A percentile compares a stretch with the other conserved stretches of the same genome.
phyloP scores from a whole-genome alignment of 2,113 vertebrate species.

The Festucalex cinctus region DNA sequence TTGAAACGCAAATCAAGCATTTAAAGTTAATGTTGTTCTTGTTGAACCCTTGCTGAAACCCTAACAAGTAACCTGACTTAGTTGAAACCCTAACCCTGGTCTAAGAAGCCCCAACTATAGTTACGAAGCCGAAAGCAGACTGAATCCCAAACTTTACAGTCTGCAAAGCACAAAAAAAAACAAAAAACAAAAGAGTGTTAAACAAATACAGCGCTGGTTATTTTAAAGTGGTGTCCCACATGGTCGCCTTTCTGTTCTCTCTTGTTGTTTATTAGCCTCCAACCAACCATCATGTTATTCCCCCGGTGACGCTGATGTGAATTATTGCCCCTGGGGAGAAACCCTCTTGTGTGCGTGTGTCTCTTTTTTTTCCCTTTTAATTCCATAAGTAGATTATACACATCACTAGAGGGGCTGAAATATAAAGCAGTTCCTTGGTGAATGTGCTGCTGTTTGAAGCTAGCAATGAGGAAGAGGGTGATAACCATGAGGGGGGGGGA shows the following conservation, averaged over 20 bases:
- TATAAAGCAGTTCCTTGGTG: slow-evolving; percentile 16
- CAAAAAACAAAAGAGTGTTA: background rate
- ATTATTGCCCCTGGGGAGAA: slow-evolving; percentile 51
- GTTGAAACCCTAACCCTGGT: background rate
- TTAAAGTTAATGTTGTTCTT: no score
- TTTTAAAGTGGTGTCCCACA: slow-evolving; percentile 14
- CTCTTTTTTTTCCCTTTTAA: slow-evolving; percentile 8
- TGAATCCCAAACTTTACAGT: background rate
- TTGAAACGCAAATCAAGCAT: no score
- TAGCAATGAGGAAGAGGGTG: background rate
- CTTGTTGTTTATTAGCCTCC: slow-evolving; percentile 23
- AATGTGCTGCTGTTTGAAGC: background rate
- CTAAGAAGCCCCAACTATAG: background rate
- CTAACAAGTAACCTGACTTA: no score
- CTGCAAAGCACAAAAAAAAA: background rate
- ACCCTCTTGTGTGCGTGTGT: slow-evolving; percentile 20
- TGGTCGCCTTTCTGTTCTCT: background rate
- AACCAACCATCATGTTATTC: slow-evolving; percentile 20
- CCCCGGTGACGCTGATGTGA: slow-evolving; percentile 46
- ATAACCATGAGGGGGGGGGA: background rate
- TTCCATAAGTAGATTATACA: slow-evolving; percentile 47
- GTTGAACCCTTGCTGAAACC: no score
- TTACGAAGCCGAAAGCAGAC: no score
- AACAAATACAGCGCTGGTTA: background rate
- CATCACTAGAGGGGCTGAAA: slow-evolving; percentile 30